A percentile compares a stretch with the other conserved stretches of the same genome.
phyloP scores from a whole-genome alignment of 2,888 invertebrate species.

The Nomada flava region DNA sequence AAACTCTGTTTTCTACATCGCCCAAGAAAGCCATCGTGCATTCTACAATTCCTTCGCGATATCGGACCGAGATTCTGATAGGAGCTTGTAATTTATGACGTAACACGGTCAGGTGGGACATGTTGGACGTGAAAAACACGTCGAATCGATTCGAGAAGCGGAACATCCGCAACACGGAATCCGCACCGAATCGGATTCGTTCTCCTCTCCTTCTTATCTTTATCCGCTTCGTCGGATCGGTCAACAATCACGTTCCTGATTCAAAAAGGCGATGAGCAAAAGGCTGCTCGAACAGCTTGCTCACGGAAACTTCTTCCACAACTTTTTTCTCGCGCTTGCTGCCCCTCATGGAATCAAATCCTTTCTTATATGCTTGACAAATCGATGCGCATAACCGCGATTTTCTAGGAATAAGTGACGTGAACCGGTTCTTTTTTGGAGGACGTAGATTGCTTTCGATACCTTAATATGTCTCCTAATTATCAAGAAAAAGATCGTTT shows the following conservation, averaged over 20 bases:
- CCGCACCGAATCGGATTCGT: constrained; percentile 42
- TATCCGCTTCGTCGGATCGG: constrained; percentile 65
- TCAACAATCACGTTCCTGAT: constrained; percentile 57
- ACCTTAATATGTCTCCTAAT: neutral
- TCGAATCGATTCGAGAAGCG: constrained; percentile 48
- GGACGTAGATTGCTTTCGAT: neutral
- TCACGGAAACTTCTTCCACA: constrained; percentile 31
- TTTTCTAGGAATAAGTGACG: neutral
- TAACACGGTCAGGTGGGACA: constrained; percentile 41
- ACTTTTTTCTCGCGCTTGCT: constrained; percentile 11
- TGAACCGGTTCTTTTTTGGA: neutral
- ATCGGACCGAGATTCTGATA: constrained; percentile 24
- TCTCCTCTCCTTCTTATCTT: constrained; percentile 62
- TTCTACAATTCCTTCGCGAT: neutral
- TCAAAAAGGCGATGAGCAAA: constrained; percentile 31
- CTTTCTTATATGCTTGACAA: neutral
- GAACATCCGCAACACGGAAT: constrained; percentile 53
- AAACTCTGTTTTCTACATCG: neutral
- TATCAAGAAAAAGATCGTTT: neutral
- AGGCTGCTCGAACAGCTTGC: constrained; percentile 11
- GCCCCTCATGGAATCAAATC: constrained; percentile 9
- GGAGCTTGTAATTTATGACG: constrained; percentile 54
- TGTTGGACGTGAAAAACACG: constrained; percentile 52
- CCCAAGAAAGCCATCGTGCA: neutral
- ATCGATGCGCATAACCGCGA: neutral